A percentile compares a stretch with the other conserved stretches of the same genome.
Conservation (phyloP, 2,797 vertebrate species). For the Ctenopoma kingsleyae region DNA sequence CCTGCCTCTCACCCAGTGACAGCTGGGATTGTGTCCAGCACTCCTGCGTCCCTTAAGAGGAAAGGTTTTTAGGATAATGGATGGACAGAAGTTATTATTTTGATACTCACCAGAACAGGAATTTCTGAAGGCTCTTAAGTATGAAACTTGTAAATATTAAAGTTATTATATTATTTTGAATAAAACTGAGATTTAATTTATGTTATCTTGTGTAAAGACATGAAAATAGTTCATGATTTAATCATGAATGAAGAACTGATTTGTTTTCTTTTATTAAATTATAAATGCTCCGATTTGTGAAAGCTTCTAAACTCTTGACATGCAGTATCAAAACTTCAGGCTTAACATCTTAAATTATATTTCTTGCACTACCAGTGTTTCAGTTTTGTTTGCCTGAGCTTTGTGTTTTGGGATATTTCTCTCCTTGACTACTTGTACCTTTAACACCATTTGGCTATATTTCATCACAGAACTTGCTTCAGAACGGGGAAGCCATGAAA, state of each 20-base stretch:
- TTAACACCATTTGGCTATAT: background rate
- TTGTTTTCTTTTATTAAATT: background rate
- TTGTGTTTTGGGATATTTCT: background rate
- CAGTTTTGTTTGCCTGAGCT: background rate
- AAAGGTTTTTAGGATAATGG: too few relatives aligned
- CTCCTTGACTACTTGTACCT: background rate
- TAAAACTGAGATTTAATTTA: too few relatives aligned
- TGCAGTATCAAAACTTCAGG: too few relatives aligned
- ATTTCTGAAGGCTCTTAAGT: too few relatives aligned
- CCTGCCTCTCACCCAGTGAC: too few relatives aligned
- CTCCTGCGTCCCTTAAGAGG: too few relatives aligned
- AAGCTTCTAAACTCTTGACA: too few relatives aligned
- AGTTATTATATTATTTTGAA: too few relatives aligned
- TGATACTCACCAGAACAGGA: too few relatives aligned
- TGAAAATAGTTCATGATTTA: background rate
- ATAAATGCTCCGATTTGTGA: background rate
- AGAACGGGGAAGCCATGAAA: constrained; percentile 91
- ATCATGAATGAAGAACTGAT: background rate
- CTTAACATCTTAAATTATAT: background rate
- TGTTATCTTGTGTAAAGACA: background rate
- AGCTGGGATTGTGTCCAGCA: too few relatives aligned
- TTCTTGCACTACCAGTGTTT: background rate
- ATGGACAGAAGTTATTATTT: too few relatives aligned
- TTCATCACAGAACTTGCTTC: constrained; percentile 83
- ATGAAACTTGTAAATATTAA: too few relatives aligned